Evolutionary conservation across 2,888 invertebrate species (phyloP), one percentile per base, ranked within the genome.

Genomic region (Caenorhabditis wallacei): DNA sequence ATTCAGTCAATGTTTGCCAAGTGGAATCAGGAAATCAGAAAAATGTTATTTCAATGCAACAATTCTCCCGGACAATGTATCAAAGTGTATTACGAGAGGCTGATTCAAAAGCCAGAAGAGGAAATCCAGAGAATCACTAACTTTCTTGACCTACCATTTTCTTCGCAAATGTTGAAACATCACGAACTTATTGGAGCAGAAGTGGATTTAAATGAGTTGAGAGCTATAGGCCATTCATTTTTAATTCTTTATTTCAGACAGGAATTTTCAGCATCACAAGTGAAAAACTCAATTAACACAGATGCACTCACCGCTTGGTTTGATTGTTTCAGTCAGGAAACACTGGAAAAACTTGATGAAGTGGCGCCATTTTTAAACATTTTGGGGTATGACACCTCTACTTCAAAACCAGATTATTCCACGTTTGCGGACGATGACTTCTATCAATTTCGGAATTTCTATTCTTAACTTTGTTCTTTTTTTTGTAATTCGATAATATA

Each of bases 121-220:
- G 96, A 96, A 94, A 95, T 98, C 95, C 94, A 95, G 87, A 95
- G 95, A 92, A 96, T 97, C 92, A 94, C 97, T 26, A 93, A 94
- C 86, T 98, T 97, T 93, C 94, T 98, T 80, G 95, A 95, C 88
- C 94, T 98, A 89, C 96, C 96, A 46, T 98, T 97, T 97, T 95
- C 96, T 93, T 96, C 96, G 88, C 95, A 96, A 68, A 85, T 88
- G 61, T 43, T 88, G 5, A 54, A 74, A 40, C 88, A 88, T 53
- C 81, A 87, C 8, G 70, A 85, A 22, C 35, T 82, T 2, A 82
- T 88, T 20, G 88, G 88, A 2, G 68, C 26, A 1, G 84, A 85
- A 57, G 75, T 88, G 2, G 69, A 83, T 18, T 48, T 88, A 18
- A 84, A 84, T 56, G 76, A 97, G 97, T 93, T 97, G 2, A 18